Percentiles rank a stretch among this genome's conserved stretches.
phyloP scores from a whole-genome alignment of 2,113 vertebrate species.

The Mus musculus region GRCm39 chr2:143894001-143894500 shows the following conservation, averaged over 20 bases:
- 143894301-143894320: neutral
- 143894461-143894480: slow-evolving; percentile 68
- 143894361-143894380: neutral
- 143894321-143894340: neutral
- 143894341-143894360: neutral
- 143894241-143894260: neutral
- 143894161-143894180: neutral
- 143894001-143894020: neutral
- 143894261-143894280: neutral
- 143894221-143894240: neutral
- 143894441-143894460: slow-evolving; percentile 49
- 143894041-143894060: neutral
- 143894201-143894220: neutral
- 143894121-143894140: neutral
- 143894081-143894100: neutral
- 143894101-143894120: neutral
- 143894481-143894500: slow-evolving; percentile 72
- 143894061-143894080: neutral
- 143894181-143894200: neutral
- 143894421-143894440: slow-evolving; percentile 6
- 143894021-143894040: neutral
- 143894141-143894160: neutral
- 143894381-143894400: slow-evolving; percentile 3
- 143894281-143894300: too few species aligned
- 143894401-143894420: neutral